Conservation (phyloP, 2,113 vertebrate genomes). For the Antennarius striatus region DNA sequence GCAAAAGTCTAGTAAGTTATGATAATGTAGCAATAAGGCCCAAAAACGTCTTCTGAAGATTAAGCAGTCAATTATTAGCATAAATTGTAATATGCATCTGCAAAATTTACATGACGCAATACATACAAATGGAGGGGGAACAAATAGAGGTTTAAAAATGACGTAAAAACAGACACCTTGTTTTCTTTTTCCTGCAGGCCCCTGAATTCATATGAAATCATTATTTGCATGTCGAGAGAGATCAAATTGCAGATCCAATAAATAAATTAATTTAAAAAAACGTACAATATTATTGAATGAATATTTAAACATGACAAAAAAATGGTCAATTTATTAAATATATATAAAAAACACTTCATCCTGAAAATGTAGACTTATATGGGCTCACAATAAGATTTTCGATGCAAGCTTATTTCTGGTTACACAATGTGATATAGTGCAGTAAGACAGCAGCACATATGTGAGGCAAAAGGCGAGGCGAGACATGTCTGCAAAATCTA, state of each 20-base stretch:
- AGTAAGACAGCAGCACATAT: conserved; percentile 24
- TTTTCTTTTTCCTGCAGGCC: not conserved
- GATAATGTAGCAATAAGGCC: conserved; percentile 2
- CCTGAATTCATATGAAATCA: conserved; percentile 3
- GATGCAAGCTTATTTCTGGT: conserved; percentile 21
- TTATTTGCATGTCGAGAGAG: conserved; percentile 19
- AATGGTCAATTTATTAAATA: conserved; percentile 3
- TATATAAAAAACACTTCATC: conserved; percentile 12
- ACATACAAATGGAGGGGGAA: conserved; percentile 26
- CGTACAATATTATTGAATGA: not conserved
- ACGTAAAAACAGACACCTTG: not conserved
- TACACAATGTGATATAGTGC: conserved; percentile 10
- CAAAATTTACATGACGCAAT: conserved; percentile 49
- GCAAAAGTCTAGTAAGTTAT: conserved; percentile 28
- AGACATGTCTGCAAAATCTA: conserved; percentile 13
- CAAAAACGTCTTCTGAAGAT: conserved; percentile 22
- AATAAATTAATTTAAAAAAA: not conserved
- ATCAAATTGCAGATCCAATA: conserved; percentile 16
- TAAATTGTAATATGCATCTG: conserved; percentile 34
- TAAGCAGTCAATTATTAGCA: conserved; percentile 21
- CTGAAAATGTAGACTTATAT: not conserved
- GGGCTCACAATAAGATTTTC: not conserved
- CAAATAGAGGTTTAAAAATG: not conserved
- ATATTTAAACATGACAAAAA: conserved; percentile 36
- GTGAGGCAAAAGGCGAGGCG: not conserved